Conservation (phyloP, 2,113 vertebrate genomes). For the Chloropsis cyanopogon region DNA sequence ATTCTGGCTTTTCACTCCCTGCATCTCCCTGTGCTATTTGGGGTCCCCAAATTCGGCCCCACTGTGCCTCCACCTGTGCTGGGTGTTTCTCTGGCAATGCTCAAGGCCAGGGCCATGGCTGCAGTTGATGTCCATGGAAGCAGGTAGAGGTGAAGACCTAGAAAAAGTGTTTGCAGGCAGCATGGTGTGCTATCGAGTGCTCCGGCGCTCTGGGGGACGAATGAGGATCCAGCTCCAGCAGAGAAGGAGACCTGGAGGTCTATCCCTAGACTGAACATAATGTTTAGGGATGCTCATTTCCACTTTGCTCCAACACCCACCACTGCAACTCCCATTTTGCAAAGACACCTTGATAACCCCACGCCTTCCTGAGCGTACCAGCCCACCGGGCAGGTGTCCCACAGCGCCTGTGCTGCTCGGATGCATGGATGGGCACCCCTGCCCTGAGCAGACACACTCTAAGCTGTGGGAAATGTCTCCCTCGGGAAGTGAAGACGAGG, state of each 20-base stretch:
- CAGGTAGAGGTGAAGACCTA: background rate
- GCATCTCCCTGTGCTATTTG: background rate
- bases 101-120: rapidly evolving
- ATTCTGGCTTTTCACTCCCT: background rate
- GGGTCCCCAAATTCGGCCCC: background rate
- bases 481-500: rapidly evolving
- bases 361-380: background rate
- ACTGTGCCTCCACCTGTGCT: rapidly evolving
- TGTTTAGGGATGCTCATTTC: no score
- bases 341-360: background rate
- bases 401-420: rapidly evolving
- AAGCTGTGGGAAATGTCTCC: background rate
- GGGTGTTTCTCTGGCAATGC: background rate
- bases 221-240: background rate
- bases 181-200: rapidly evolving
- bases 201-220: rapidly evolving
- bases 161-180: background rate
- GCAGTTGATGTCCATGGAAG: background rate
- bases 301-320: background rate
- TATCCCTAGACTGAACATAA: rapidly evolving
- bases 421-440: background rate
- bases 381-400: rapidly evolving
- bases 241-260: background rate
- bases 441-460: rapidly evolving
- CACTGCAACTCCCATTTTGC: background rate